Percentiles rank a stretch among this genome's conserved stretches.
Conservation (phyloP, 1,140 invertebrate genomes). For the Cepaea nemoralis region DNA sequence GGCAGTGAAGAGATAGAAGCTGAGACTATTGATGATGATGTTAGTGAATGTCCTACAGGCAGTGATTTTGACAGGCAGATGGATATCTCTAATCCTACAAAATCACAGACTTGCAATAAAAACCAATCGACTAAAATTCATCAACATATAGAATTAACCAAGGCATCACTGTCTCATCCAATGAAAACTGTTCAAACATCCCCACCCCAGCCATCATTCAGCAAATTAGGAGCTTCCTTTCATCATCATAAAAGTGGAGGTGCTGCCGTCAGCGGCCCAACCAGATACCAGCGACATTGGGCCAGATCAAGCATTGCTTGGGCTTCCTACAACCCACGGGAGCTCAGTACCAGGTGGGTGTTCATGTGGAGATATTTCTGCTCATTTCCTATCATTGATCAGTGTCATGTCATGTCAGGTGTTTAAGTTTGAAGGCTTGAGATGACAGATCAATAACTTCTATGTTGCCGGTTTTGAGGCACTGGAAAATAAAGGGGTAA, state of each 20-base stretch:
- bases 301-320: conserved; percentile 60
- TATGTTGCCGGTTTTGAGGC: no score
- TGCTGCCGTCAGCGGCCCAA: neutral
- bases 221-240: neutral
- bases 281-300: conserved; percentile 54
- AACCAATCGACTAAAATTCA: neutral
- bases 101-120: neutral
- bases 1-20: neutral
- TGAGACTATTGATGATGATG: neutral
- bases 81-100: neutral
- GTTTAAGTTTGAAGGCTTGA: no score
- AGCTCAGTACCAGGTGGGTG: conserved; percentile 50
- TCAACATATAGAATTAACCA: neutral
- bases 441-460: no score
- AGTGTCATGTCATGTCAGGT: no score
- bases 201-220: neutral
- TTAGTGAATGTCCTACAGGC: neutral
- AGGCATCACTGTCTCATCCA: neutral
- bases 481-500: no score
- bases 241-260: neutral
- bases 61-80: neutral
- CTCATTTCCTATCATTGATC: no score
- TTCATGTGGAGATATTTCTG: no score
- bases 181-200: neutral
- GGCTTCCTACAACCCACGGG: conserved; percentile 55